These are phyloP conservation scores for Cnemophilus loriae DNA, from an alignment of 2,113 vertebrate species.

Conservation along the genomic window DNA sequence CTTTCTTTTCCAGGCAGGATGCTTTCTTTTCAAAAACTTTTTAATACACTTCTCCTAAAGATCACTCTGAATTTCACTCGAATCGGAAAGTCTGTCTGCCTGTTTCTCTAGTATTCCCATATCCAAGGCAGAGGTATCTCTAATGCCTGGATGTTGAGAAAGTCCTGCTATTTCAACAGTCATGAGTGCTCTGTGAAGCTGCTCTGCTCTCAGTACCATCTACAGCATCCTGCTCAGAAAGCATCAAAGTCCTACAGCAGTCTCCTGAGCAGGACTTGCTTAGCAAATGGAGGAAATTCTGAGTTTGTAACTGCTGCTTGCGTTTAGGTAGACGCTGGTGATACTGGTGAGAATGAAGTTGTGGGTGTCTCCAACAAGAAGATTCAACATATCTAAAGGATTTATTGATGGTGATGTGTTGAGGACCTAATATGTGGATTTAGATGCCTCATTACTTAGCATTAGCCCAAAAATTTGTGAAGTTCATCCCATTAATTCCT, in stretches of 20 bases:
- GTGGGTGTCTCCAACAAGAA: background rate
- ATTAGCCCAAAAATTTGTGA: background rate
- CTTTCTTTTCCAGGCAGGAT: background rate
- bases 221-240: background rate
- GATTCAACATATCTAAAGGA: background rate
- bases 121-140: background rate
- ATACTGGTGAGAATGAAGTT: background rate
- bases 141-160: background rate
- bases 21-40: background rate
- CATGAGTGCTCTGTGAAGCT: rapidly evolving
- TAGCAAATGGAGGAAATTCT: background rate
- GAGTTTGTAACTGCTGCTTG: background rate
- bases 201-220: background rate
- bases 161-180: background rate
- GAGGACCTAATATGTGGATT: background rate
- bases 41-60: background rate
- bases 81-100: background rate
- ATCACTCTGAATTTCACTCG: background rate
- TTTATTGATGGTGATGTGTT: background rate
- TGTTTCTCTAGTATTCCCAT: background rate
- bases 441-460: background rate
- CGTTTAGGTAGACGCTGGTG: background rate
- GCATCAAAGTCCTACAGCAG: background rate
- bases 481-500: background rate
- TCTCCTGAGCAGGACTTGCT: background rate